Evolutionary conservation across 2,113 vertebrate species (phyloP).

Genomic region (Xiphophorus maculatus): DNA sequence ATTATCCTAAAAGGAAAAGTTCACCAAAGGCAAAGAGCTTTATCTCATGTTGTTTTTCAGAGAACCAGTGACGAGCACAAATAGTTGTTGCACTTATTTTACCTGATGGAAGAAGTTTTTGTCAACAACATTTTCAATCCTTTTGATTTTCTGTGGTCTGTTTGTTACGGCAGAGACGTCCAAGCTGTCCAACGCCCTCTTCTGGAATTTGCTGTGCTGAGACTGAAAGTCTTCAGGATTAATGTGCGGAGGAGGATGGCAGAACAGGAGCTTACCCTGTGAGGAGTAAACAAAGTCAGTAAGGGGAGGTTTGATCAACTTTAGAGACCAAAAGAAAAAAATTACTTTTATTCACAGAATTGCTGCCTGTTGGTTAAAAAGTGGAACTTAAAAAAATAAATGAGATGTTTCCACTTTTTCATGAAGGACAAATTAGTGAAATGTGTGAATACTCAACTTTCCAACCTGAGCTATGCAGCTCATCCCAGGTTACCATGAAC

Average conservation of each 20-base stretch:
- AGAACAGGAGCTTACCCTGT: slow-evolving; percentile 94
- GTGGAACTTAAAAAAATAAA: background rate
- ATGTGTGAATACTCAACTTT: too few species aligned
- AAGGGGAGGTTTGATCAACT: background rate
- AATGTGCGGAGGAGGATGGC: slow-evolving; percentile 88
- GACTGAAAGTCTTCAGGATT: slow-evolving; percentile 85
- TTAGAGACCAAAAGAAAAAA: background rate
- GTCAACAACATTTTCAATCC: slow-evolving; percentile 93
- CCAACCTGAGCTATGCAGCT: too few species aligned
- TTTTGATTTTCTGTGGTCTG: slow-evolving; percentile 78
- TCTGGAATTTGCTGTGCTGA: slow-evolving; percentile 77
- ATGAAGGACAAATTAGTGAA: too few species aligned
- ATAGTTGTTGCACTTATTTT: background rate
- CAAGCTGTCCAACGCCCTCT: background rate
- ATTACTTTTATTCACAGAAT: background rate
- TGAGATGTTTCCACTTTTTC: background rate
- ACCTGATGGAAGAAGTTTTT: slow-evolving; percentile 96
- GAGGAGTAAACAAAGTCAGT: slow-evolving; percentile 7
- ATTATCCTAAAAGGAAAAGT: slow-evolving; percentile 83
- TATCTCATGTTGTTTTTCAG: background rate
- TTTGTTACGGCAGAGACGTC: slow-evolving; percentile 25
- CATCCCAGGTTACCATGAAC: too few species aligned
- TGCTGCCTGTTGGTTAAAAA: background rate
- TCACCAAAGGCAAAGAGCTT: background rate
- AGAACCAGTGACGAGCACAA: too few species aligned